Base-by-base conservation (phyloP, 2,888 invertebrate species). In the Dusona sp. region DNA sequence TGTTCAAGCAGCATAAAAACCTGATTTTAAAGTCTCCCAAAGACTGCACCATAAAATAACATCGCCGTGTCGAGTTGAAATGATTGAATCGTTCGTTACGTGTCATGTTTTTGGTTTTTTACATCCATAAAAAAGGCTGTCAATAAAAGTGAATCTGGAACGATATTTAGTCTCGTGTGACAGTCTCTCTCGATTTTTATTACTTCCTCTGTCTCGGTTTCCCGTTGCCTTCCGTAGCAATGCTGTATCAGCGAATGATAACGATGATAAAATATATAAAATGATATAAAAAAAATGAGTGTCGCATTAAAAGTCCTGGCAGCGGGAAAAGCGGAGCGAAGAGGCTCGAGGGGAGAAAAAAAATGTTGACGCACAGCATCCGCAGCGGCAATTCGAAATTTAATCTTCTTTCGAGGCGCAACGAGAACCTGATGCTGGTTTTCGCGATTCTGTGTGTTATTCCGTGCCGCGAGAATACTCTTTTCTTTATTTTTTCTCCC, bases 371-470 rank as follows among this genome's bases (percentile, higher is more conserved):
- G 81, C 86, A 61, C 79, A 72, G 75, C 54, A 87, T 86, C 70
- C 79, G 79, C 82, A 87, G 79, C 79, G 77, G 61, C 88, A 87
- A 87, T 88, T 88, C 73, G 77, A 84, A 88, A 85, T 87, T 88
- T 87, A 87, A 88, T 87, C 87, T 88, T 82, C 84, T 64, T 84
- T 80, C 81, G 84, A 73, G 84, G 36, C 77, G 65, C 83, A 79
- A 79, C 64, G 81, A 75, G 75, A 79, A 72, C 29, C 54, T 57
- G 77, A 51, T 61, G 73, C 77, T 79, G 75, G 64, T 72, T 81
- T 81, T 70, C 75, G 73, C 84, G 84, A 79, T 84, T 82, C 48
- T 79, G 70, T 70, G 81, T 70, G 84, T 81, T 83, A 84, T 84
- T 84, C 54, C 74, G 48, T 45, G 70, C 45, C 67, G 51, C 67